phyloP scores from a whole-genome alignment of 2,113 vertebrate species.

The Cranoglanis bouderius region DNA sequence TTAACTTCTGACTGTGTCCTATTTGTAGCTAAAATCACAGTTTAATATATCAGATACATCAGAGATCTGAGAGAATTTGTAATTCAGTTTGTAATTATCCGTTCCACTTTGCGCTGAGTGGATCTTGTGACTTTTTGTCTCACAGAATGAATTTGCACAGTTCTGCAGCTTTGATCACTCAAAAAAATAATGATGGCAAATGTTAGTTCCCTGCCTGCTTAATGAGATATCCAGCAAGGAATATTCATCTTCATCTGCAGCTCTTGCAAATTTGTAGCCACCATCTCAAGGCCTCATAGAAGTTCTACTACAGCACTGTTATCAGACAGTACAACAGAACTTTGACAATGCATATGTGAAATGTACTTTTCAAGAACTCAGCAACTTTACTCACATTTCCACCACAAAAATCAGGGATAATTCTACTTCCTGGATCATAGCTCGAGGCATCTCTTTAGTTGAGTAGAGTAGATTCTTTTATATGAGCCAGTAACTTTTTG shows the following conservation, averaged over 20 bases:
- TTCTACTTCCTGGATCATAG: not conserved
- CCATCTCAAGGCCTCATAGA: conserved; percentile 8
- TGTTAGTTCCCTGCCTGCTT: conserved; percentile 16
- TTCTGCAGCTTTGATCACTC: conserved; percentile 26
- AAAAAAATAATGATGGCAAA: conserved; percentile 26
- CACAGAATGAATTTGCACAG: conserved; percentile 27
- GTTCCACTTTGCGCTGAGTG: conserved; percentile 19
- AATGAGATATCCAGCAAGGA: conserved; percentile 35
- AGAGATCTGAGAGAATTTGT: conserved; percentile 26
- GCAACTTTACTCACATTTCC: not conserved
- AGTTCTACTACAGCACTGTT: not conserved
- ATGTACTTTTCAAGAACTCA: not conserved
- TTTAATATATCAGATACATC: conserved; percentile 5
- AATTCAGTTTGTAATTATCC: conserved; percentile 26
- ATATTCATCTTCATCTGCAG: conserved; percentile 31
- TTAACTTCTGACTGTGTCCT: conserved; percentile 22
- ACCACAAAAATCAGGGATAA: not conserved
- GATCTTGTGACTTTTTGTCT: conserved; percentile 24
- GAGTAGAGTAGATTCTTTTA: not conserved
- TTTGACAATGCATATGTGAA: not conserved
- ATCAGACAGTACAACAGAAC: not conserved
- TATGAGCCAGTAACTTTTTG: not conserved
- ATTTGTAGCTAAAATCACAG: conserved; percentile 23
- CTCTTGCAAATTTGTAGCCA: conserved; percentile 15
- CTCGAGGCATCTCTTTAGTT: not conserved